These are phyloP conservation scores for Eurypyga helias DNA, from an alignment of 2,113 vertebrate species.

Conservation along the genomic window DNA sequence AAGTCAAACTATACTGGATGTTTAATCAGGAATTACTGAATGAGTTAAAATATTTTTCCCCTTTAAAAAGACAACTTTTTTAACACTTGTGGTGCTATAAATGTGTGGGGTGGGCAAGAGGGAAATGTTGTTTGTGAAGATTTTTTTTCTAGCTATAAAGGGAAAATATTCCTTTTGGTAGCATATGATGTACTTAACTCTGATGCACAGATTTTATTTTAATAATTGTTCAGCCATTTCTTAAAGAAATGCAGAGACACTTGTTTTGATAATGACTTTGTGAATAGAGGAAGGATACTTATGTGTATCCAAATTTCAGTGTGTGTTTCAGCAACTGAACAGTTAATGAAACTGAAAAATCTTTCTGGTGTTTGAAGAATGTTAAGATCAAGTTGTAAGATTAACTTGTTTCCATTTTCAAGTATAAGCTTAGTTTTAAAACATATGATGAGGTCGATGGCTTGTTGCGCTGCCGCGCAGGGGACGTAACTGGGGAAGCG, in stretches of 20 bases:
- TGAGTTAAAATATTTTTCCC: background rate
- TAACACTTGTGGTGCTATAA: background rate
- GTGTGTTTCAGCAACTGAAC: background rate
- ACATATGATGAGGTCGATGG: constrained; percentile 38
- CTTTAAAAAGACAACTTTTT: background rate
- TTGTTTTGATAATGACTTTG: background rate
- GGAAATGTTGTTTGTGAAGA: background rate
- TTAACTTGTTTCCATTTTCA: constrained; percentile 58
- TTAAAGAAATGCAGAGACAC: background rate
- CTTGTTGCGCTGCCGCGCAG: background rate
- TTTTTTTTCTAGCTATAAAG: background rate
- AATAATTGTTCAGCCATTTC: background rate
- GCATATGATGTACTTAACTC: background rate
- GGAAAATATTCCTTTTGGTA: background rate
- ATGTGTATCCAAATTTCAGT: fast-evolving
- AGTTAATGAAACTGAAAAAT: background rate
- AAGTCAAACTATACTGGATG: background rate
- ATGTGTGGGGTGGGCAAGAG: background rate
- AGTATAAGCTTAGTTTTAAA: constrained; percentile 44
- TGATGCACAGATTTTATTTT: background rate
- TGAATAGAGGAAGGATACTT: too few relatives aligned
- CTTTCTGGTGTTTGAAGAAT: background rate
- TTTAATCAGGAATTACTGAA: background rate
- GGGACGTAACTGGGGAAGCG: constrained; percentile 1
- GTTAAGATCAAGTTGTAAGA: constrained; percentile 1